phyloP scores from a whole-genome alignment of 2,113 vertebrate genomes.

The Oncorhynchus keta region DNA sequence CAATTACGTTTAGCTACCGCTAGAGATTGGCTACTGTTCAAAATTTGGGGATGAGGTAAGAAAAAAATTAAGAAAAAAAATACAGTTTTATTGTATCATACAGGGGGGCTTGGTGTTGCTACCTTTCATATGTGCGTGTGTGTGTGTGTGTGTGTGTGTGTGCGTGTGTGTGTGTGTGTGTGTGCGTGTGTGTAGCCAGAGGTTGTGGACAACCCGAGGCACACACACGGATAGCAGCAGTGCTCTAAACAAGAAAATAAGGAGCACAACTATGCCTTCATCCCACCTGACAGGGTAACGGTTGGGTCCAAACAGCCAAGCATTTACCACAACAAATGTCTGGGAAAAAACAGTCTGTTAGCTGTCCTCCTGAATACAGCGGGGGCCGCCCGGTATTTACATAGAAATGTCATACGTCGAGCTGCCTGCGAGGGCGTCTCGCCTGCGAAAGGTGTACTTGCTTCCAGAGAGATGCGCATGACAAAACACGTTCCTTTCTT shows the following conservation, averaged over 20 bases:
- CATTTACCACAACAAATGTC: slow-evolving; percentile 19
- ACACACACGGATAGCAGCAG: neutral
- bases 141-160: no score
- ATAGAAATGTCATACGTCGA: slow-evolving; percentile 37
- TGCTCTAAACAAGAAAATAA: neutral
- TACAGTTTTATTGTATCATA: no score
- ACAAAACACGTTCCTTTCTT: slow-evolving; percentile 38
- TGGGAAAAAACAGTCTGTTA: slow-evolving; percentile 16
- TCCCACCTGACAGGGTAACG: slow-evolving; percentile 9
- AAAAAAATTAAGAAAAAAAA: neutral
- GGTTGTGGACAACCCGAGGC: no score
- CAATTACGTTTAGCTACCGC: slow-evolving; percentile 13
- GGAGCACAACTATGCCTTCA: neutral
- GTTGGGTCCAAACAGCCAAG: slow-evolving; percentile 4
- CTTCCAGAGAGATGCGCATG: slow-evolving; percentile 52
- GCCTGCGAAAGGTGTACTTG: slow-evolving; percentile 29
- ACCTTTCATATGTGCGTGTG: no score
- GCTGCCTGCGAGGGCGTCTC: slow-evolving; percentile 16
- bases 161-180: neutral
- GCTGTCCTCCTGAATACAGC: no score
- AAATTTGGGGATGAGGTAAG: neutral
- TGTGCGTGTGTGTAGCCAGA: neutral
- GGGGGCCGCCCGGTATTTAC: no score
- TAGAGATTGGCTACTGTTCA: neutral
- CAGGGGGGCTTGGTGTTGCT: no score